Percentiles rank a stretch among this genome's conserved stretches.
phyloP scores from a whole-genome alignment of 2,113 vertebrate species.

The Anser brachyrhynchus region DNA sequence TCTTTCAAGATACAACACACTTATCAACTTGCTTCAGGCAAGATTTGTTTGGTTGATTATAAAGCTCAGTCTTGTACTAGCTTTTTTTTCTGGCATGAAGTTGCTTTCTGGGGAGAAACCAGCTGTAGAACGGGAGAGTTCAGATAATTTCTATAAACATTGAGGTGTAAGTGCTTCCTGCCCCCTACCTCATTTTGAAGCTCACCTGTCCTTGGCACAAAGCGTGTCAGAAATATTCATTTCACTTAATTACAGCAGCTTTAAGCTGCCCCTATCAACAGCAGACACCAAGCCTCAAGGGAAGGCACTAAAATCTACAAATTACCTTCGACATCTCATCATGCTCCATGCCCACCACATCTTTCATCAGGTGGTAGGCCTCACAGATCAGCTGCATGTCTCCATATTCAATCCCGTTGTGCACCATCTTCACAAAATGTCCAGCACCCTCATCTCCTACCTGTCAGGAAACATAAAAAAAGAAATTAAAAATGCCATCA shows the following conservation, averaged over 20 bases:
- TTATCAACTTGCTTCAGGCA: not conserved
- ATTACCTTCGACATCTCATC: slow-evolving; percentile 90
- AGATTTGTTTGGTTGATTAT: not conserved
- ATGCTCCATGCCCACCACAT: slow-evolving; percentile 88
- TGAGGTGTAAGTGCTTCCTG: not conserved
- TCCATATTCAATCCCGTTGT: slow-evolving; percentile 98
- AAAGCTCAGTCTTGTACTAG: not conserved
- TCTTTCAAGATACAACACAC: not conserved
- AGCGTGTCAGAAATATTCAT: not conserved
- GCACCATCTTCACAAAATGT: slow-evolving; percentile 99
- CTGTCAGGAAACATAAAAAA: slow-evolving; percentile 63
- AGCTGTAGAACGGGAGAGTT: not conserved
- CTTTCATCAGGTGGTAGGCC: slow-evolving; percentile 98
- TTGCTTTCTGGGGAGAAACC: not conserved
- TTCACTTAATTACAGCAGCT: not conserved
- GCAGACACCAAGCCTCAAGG: not conserved
- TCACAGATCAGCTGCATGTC: slow-evolving; percentile 99
- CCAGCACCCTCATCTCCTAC: slow-evolving; percentile 95
- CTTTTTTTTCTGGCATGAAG: not conserved
- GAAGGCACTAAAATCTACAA: not conserved
- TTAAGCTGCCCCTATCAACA: not conserved
- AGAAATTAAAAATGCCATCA: not conserved
- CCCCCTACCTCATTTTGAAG: not conserved
- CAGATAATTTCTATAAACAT: not conserved
- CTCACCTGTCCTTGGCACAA: not conserved